These are phyloP conservation scores for Poecilobothrus nobilitatus DNA, from an alignment of 2,888 invertebrate species.

Conservation along the genomic window DNA sequence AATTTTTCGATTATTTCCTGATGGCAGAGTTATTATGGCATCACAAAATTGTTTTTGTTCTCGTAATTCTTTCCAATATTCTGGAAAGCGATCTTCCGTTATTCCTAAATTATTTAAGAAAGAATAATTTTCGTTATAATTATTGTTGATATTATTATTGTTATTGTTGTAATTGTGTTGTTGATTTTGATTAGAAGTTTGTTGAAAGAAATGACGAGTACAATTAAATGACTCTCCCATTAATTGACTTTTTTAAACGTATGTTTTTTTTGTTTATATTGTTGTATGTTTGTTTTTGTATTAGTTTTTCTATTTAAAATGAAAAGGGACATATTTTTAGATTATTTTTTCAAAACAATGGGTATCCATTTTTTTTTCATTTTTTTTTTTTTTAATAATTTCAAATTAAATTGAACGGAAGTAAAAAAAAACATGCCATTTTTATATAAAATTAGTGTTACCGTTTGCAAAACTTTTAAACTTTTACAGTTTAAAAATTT, in stretches of 20 bases:
- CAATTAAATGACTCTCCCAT: background rate
- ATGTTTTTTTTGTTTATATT: background rate
- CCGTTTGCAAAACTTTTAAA: background rate
- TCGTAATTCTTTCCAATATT: conserved; percentile 60
- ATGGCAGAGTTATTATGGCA: conserved; percentile 56
- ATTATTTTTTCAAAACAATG: background rate
- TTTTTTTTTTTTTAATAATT: too few species aligned
- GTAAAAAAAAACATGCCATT: too few species aligned
- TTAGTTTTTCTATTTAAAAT: background rate
- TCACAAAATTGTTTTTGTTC: conserved; percentile 61
- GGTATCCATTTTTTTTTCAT: background rate
- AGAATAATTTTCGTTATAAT: background rate
- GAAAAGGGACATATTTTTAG: background rate
- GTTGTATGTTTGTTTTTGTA: background rate
- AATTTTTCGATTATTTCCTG: conserved; percentile 53
- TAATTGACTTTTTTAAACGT: background rate
- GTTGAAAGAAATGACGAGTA: background rate
- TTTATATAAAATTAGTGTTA: background rate
- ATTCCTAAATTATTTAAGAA: conserved; percentile 12
- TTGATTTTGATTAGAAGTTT: background rate
- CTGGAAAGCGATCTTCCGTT: conserved; percentile 46
- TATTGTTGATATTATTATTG: background rate
- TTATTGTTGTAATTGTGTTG: background rate
- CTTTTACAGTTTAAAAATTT: too few species aligned
- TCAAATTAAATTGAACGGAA: too few species aligned